phyloP scores from a whole-genome alignment of 2,113 vertebrate species.

The Microcebus lehilahytsara region DNA sequence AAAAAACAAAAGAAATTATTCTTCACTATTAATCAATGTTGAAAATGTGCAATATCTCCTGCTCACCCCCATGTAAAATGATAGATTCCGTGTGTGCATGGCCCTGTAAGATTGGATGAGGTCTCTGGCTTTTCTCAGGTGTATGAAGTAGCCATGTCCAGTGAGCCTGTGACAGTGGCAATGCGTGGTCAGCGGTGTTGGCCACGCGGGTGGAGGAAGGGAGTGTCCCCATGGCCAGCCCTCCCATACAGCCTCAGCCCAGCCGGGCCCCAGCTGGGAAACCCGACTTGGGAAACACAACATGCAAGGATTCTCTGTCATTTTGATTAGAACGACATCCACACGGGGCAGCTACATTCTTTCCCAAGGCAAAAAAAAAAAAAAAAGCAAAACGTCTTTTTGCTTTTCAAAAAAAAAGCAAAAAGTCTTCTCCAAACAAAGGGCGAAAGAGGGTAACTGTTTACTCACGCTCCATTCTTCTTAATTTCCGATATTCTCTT shows the following conservation, averaged over 20 bases:
- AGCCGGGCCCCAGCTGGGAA: conserved; percentile 28
- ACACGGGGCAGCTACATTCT: conserved; percentile 62
- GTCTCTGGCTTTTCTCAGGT: not conserved
- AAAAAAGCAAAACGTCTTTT: not conserved
- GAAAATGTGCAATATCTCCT: not conserved
- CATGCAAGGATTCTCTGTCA: conserved; percentile 55
- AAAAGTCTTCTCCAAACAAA: conserved; percentile 62
- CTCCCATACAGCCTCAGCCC: not conserved
- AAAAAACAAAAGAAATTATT: not conserved
- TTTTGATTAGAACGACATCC: conserved; percentile 77
- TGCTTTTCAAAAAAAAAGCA: too few relatives aligned
- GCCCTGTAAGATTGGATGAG: not conserved
- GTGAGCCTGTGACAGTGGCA: not conserved
- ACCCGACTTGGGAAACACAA: conserved; percentile 68
- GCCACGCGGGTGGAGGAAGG: not conserved
- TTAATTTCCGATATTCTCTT: conserved; percentile 78
- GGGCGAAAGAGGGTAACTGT: conserved; percentile 69
- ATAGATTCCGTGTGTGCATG: not conserved
- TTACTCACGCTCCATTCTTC: conserved; percentile 75
- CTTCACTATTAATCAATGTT: not conserved
- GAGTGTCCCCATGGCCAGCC: not conserved
- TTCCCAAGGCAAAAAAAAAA: conserved; percentile 68
- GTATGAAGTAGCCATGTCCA: not conserved
- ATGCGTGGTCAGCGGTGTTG: not conserved
- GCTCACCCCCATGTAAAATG: not conserved